These are phyloP conservation scores for Lamellibrachia columna DNA, from an alignment of 2,888 invertebrate genomes.

Conservation along the genomic window DNA sequence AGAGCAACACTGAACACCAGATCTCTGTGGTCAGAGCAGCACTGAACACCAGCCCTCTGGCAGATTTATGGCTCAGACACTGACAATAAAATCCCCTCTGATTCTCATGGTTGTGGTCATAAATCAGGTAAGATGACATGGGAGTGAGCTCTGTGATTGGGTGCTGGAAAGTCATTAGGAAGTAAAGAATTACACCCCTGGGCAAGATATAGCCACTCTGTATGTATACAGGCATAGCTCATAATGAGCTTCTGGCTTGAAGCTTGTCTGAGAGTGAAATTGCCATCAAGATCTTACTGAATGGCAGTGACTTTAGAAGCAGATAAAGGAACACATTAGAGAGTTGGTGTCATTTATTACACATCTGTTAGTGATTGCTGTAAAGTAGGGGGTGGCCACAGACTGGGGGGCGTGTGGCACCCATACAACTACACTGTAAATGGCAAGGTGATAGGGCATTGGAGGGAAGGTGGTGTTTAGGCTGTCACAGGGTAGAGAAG, in stretches of 20 bases:
- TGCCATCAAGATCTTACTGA: neutral
- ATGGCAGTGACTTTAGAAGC: slow-evolving; percentile 16
- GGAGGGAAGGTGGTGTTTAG: neutral
- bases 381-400: slow-evolving; percentile 16
- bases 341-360: neutral
- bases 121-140: neutral
- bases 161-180: neutral
- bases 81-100: neutral
- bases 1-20: no score
- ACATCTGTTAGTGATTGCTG: slow-evolving; percentile 16
- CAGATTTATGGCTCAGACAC: neutral
- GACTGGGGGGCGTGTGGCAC: slow-evolving; percentile 16
- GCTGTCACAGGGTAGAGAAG: slow-evolving; percentile 11
- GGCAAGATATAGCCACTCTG: neutral
- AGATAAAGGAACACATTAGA: neutral
- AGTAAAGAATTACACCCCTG: neutral
- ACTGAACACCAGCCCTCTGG: neutral
- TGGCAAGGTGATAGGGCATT: neutral
- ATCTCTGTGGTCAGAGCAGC: neutral
- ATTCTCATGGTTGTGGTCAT: neutral
- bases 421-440: neutral
- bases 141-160: neutral
- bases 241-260: neutral
- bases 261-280: slow-evolving; percentile 12
- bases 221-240: slow-evolving; percentile 3